phyloP scores from a whole-genome alignment of 2,113 vertebrate species.

The Petromus typicus region DNA sequence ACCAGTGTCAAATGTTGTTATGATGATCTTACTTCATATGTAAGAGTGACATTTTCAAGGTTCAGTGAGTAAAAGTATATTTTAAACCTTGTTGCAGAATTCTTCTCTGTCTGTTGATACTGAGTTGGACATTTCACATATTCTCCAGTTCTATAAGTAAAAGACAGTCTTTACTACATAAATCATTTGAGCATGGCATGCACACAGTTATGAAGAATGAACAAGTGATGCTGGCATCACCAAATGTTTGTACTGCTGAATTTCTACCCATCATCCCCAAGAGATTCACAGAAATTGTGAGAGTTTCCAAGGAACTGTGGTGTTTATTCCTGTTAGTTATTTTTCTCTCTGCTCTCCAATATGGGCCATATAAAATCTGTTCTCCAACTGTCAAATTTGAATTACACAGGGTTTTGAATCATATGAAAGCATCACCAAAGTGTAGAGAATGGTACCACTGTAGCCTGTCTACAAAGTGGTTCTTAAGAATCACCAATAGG shows the following conservation, averaged over 20 bases:
- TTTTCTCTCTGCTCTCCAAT: too few relatives aligned
- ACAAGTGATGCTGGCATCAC: not conserved
- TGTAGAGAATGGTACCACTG: too few relatives aligned
- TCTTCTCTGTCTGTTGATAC: not conserved
- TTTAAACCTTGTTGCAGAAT: not conserved
- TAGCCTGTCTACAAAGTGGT: not conserved
- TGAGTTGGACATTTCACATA: not conserved
- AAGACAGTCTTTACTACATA: not conserved
- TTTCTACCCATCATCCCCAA: not conserved
- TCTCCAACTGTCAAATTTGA: too few relatives aligned
- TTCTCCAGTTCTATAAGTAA: not conserved
- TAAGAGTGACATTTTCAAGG: not conserved
- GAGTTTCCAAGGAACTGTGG: not conserved
- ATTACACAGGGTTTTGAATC: too few relatives aligned
- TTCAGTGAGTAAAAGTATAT: not conserved
- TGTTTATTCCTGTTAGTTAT: too few relatives aligned
- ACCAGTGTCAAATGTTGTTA: not conserved
- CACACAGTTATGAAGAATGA: not conserved
- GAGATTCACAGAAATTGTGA: not conserved
- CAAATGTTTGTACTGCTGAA: not conserved
- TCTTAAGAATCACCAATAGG: not conserved
- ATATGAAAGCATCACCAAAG: too few relatives aligned
- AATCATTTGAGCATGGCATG: not conserved
- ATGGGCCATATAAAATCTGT: too few relatives aligned
- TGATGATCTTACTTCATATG: not conserved